Conservation (phyloP, 1,140 invertebrate genomes). For the Drosophila sulfurigaster region DNA sequence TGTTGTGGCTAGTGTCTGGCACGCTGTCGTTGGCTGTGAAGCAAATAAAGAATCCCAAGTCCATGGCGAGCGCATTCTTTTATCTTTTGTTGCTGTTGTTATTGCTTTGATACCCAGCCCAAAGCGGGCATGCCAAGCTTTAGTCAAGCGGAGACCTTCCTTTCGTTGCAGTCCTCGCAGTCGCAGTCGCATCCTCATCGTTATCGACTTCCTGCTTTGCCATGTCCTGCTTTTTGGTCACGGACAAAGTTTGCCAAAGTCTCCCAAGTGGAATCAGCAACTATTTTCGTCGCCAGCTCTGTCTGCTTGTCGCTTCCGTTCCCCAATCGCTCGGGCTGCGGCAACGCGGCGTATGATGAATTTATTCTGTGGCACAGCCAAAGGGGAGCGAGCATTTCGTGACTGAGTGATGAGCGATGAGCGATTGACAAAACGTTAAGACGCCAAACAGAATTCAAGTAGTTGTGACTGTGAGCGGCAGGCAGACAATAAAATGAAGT, state of each 20-base stretch:
- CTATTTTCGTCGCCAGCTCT: slow-evolving; percentile 7
- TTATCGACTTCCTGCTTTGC: slow-evolving; percentile 20
- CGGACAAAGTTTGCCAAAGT: background rate
- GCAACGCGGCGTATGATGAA: slow-evolving; percentile 31
- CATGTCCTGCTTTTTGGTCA: background rate
- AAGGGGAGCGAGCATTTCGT: background rate
- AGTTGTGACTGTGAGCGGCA: background rate
- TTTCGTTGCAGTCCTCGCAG: background rate
- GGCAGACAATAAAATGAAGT: background rate
- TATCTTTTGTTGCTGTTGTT: background rate
- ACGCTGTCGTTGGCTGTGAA: background rate
- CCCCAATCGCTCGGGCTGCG: background rate
- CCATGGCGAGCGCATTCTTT: background rate
- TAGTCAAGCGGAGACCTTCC: no score
- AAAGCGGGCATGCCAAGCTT: background rate
- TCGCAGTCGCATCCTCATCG: slow-evolving; percentile 4
- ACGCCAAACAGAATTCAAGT: no score
- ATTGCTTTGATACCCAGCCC: background rate
- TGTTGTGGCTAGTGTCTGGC: background rate
- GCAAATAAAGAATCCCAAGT: background rate
- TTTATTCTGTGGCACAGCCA: slow-evolving; percentile 8
- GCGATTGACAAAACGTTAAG: background rate
- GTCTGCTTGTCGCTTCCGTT: background rate
- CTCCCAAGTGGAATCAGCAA: slow-evolving; percentile 22
- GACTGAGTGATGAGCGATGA: no score